Percentiles rank a stretch among this genome's conserved stretches.
Evolutionary conservation across 2,888 invertebrate species (phyloP).

Genomic region (Keiferia lycopersicella): DNA sequence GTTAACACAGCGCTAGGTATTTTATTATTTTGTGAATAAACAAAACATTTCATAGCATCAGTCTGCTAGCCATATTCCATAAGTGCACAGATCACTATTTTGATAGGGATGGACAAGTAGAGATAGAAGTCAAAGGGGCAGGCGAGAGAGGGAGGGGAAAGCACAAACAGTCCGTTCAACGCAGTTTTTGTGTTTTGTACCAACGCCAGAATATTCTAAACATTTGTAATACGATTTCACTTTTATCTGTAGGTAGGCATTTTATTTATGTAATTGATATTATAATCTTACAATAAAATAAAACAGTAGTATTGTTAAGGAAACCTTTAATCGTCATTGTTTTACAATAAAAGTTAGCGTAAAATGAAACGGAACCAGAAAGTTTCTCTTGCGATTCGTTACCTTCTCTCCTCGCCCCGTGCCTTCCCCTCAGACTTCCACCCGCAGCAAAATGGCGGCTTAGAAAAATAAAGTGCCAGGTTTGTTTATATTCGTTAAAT

Average conservation of each 20-base stretch:
- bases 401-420: not conserved
- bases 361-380: not conserved
- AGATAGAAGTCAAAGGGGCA: not conserved
- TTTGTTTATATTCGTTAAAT: conserved; percentile 21
- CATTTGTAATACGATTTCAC: too few species aligned
- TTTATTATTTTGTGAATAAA: conserved; percentile 13
- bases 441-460: conserved; percentile 15
- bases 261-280: too few species aligned
- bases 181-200: not conserved
- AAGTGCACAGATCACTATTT: too few species aligned
- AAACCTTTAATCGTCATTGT: not conserved
- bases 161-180: not conserved
- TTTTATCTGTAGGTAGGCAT: too few species aligned
- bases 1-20: conserved; percentile 5
- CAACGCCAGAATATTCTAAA: not conserved
- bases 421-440: not conserved
- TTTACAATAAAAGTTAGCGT: not conserved
- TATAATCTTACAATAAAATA: too few species aligned
- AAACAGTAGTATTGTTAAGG: too few species aligned
- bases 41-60: conserved; percentile 8
- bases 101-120: not conserved
- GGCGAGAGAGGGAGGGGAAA: not conserved
- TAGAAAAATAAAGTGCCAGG: not conserved
- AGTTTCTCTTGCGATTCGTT: not conserved
- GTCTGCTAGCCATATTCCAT: not conserved